Evolutionary conservation across 1,140 invertebrate species (phyloP).

Genomic region (Drosophila truncata): DNA sequence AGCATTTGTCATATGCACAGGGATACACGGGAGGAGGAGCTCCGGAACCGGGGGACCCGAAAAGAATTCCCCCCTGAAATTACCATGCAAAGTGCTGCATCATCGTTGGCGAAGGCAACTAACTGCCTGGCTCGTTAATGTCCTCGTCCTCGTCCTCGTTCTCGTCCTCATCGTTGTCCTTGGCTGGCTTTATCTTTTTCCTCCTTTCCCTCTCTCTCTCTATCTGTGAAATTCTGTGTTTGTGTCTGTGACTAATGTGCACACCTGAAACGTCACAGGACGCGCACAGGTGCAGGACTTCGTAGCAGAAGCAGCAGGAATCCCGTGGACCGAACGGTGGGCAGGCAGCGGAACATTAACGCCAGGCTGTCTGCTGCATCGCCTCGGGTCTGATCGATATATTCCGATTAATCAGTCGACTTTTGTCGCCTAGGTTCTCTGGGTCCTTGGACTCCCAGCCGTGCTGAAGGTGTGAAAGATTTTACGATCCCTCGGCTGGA

Average conservation of each 20-base stretch:
- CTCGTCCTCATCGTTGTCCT: constrained; percentile 41
- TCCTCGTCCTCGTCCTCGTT: constrained; percentile 48
- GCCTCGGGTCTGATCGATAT: constrained; percentile 70
- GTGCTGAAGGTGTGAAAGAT: constrained; percentile 75
- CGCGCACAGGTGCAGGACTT: constrained; percentile 70
- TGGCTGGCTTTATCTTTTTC: constrained; percentile 52
- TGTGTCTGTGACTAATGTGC: constrained; percentile 76
- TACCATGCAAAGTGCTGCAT: constrained; percentile 75
- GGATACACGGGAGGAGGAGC: background rate
- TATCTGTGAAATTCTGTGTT: constrained; percentile 6
- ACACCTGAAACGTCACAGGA: constrained; percentile 79
- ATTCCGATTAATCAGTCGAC: constrained; percentile 77
- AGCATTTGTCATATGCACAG: constrained; percentile 69
- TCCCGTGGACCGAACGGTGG: constrained; percentile 7
- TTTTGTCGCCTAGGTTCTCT: constrained; percentile 52
- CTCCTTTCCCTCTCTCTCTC: constrained; percentile 7
- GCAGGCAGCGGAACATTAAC: constrained; percentile 61
- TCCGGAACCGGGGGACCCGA: constrained; percentile 18
- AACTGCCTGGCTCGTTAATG: constrained; percentile 82
- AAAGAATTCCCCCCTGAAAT: constrained; percentile 56
- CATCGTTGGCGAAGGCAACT: constrained; percentile 59
- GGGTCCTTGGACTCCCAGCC: constrained; percentile 45
- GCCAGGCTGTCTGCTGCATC: constrained; percentile 69
- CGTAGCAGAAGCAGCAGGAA: constrained; percentile 34
- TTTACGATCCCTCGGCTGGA: constrained; percentile 59